Conservation (phyloP, 2,113 vertebrate species). For the Guaruba guarouba region DNA sequence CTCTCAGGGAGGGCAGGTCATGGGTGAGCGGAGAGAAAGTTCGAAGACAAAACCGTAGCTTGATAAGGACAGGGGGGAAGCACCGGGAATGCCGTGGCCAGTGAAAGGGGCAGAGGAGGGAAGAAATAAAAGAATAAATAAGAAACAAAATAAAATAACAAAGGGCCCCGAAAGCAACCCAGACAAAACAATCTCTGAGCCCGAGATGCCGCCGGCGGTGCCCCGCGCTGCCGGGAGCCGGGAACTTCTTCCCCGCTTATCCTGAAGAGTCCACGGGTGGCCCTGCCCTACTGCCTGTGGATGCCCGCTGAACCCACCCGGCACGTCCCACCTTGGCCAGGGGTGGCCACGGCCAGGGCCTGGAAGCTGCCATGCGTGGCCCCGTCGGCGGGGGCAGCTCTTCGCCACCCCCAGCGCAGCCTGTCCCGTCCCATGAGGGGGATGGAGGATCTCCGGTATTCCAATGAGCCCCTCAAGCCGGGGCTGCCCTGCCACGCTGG, state of each 20-base stretch:
- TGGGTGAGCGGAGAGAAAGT: fast-evolving
- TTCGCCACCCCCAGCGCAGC: fast-evolving
- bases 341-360: background rate
- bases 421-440: background rate
- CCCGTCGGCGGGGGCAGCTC: background rate
- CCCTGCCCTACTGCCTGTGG: background rate
- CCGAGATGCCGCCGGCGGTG: background rate
- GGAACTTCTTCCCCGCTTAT: background rate
- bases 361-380: too few species aligned
- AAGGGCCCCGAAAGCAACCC: fast-evolving
- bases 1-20: background rate
- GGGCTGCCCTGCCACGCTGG: background rate
- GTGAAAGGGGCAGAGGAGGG: fast-evolving
- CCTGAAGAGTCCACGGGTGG: background rate
- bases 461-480: fast-evolving
- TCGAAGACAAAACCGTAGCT: background rate
- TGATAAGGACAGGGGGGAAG: too few species aligned
- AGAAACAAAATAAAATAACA: background rate
- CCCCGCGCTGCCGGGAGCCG: background rate
- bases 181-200: background rate
- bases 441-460: fast-evolving
- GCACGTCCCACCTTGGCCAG: background rate
- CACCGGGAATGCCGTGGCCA: too few species aligned
- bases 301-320: background rate
- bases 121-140: background rate